Conservation (phyloP, 2,888 invertebrate genomes). For the Drosophila pseudotalamancana region DNA sequence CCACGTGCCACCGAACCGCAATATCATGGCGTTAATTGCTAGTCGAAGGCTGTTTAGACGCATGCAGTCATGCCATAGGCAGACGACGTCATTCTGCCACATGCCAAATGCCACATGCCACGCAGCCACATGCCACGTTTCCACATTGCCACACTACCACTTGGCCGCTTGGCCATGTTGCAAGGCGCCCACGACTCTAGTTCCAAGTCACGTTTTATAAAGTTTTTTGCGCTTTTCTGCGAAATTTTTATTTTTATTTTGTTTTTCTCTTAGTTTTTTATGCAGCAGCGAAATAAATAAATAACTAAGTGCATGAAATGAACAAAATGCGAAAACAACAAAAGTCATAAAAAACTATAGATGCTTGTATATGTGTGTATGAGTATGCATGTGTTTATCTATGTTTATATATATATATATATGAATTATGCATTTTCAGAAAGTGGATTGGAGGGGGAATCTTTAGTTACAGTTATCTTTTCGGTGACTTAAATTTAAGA, state of each 20-base stretch:
- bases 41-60: slow-evolving; percentile 60
- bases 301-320: slow-evolving; percentile 8
- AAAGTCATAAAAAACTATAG: slow-evolving; percentile 25
- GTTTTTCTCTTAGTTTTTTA: slow-evolving; percentile 14
- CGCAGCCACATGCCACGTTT: slow-evolving; percentile 2
- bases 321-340: slow-evolving; percentile 23
- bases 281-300: slow-evolving; percentile 4
- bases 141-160: too few species aligned
- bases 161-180: slow-evolving; percentile 10
- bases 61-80: slow-evolving; percentile 30
- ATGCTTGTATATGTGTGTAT: too few species aligned
- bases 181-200: slow-evolving; percentile 9
- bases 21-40: slow-evolving; percentile 79
- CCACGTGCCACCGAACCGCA: slow-evolving; percentile 63
- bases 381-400: not conserved
- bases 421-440: not conserved
- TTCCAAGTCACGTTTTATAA: slow-evolving; percentile 72
- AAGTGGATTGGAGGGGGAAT: too few species aligned
- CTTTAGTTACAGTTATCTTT: too few species aligned
- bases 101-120: slow-evolving; percentile 1
- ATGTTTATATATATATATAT: slow-evolving; percentile 19
- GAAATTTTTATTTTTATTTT: slow-evolving; percentile 24
- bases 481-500: too few species aligned
- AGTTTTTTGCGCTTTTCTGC: slow-evolving; percentile 53
- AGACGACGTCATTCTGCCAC: slow-evolving; percentile 4